Conservation (phyloP, 30 jellyfish, hydroid and myxozoan species). For the Phacellophora camtschatica region DNA sequence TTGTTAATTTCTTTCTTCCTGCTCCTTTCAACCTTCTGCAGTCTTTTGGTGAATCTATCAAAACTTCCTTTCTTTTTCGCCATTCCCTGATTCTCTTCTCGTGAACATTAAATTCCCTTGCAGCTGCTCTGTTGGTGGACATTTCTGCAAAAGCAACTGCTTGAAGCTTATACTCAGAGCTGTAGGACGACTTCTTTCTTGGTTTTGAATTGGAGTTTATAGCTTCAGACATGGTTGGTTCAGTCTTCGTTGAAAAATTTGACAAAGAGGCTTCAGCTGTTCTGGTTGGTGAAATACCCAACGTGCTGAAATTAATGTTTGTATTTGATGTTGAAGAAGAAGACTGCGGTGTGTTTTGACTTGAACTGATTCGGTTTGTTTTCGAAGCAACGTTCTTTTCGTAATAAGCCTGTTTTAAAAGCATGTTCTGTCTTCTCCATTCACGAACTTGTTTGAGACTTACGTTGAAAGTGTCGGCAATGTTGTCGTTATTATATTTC, state of each 20-base stretch:
- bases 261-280: background rate
- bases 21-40: conserved; percentile 67
- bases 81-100: conserved; percentile 66
- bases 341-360: background rate
- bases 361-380: background rate
- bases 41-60: conserved; percentile 58
- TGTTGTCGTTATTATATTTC: conserved; percentile 13
- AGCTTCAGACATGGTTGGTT: conserved; percentile 18
- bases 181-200: conserved; percentile 51
- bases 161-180: conserved; percentile 47
- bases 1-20: conserved; percentile 43
- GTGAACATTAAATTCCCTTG: conserved; percentile 54
- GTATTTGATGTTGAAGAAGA: background rate
- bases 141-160: conserved; percentile 68
- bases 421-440: conserved; percentile 40
- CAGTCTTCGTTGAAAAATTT: background rate
- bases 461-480: conserved; percentile 38
- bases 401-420: conserved; percentile 56
- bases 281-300: background rate
- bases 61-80: conserved; percentile 53
- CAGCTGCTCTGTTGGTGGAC: conserved; percentile 66
- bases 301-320: background rate
- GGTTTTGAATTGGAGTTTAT: conserved; percentile 9
- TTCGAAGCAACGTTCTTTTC: conserved; percentile 48
- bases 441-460: conserved; percentile 21